Conservation (phyloP, 35 echinoderm and acorn worm species). For the Hemicentrotus pulcherrimus region DNA sequence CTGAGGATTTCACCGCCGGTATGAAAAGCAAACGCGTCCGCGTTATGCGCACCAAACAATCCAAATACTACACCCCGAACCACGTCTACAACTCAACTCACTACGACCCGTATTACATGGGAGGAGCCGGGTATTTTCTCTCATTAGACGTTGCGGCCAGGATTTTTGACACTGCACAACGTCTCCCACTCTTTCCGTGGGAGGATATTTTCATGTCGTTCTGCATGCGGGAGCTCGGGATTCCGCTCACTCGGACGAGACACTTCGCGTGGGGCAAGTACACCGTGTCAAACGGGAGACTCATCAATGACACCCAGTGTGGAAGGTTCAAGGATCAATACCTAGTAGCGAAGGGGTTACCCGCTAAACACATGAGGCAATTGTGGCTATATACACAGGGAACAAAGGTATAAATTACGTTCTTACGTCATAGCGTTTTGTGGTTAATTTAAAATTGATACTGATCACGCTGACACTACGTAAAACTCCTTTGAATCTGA, state of each 20-base stretch:
- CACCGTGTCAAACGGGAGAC: constrained; percentile 25
- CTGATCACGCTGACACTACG: too few species aligned
- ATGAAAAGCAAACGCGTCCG: neutral
- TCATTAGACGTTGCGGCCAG: constrained; percentile 56
- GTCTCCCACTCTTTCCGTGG: constrained; percentile 51
- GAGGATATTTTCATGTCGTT: constrained; percentile 62
- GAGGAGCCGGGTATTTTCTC: constrained; percentile 57
- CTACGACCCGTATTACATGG: constrained; percentile 52
- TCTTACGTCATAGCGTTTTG: too few species aligned
- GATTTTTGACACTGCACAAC: constrained; percentile 17
- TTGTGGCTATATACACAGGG: neutral
- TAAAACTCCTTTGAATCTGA: too few species aligned
- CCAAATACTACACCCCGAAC: constrained; percentile 57
- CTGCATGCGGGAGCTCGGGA: neutral
- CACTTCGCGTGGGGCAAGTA: constrained; percentile 15
- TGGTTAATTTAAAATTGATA: too few species aligned
- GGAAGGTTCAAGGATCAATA: neutral
- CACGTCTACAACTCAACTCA: constrained; percentile 35
- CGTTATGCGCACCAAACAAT: neutral
- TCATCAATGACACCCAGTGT: constrained; percentile 19
- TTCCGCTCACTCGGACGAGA: neutral
- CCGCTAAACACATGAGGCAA: constrained; percentile 26
- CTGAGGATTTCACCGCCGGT: constrained; percentile 42
- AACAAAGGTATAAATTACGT: too few species aligned
- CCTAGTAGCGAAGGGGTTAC: neutral